phyloP scores from a whole-genome alignment of 2,113 vertebrate species.

The Chinchilla lanigera region DNA sequence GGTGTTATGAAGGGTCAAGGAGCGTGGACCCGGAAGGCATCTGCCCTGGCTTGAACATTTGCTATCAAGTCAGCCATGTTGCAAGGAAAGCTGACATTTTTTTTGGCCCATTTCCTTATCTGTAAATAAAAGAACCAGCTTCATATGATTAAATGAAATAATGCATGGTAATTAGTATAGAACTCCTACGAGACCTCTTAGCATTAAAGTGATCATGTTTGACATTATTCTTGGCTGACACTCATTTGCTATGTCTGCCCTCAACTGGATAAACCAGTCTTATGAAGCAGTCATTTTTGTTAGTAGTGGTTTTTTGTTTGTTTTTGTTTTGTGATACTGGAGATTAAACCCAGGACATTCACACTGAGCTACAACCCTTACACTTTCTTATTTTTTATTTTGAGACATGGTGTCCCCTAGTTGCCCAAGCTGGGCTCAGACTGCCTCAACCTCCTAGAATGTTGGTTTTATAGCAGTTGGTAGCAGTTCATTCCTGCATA shows the following conservation, averaged over 20 bases:
- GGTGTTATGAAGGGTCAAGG: no score
- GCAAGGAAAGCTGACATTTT: background rate
- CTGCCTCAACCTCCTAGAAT: background rate
- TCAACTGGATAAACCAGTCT: background rate
- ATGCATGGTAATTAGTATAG: background rate
- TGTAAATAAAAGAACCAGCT: background rate
- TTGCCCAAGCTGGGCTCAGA: background rate
- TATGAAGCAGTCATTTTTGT: background rate
- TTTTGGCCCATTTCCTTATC: constrained; percentile 1
- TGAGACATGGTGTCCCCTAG: background rate
- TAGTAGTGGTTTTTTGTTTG: background rate
- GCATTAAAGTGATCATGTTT: background rate
- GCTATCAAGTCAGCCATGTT: background rate
- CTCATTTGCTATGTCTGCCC: background rate
- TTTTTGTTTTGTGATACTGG: background rate
- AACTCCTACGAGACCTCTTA: background rate
- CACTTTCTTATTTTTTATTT: background rate
- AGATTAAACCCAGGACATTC: background rate
- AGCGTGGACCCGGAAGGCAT: background rate
- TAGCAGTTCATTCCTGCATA: background rate
- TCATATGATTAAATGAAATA: background rate
- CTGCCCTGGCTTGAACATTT: background rate
- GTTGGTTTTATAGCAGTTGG: background rate
- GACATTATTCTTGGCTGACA: background rate
- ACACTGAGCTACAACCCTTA: background rate